phyloP scores from a whole-genome alignment of 2,888 invertebrate genomes.

The Erebia aethiops region DNA sequence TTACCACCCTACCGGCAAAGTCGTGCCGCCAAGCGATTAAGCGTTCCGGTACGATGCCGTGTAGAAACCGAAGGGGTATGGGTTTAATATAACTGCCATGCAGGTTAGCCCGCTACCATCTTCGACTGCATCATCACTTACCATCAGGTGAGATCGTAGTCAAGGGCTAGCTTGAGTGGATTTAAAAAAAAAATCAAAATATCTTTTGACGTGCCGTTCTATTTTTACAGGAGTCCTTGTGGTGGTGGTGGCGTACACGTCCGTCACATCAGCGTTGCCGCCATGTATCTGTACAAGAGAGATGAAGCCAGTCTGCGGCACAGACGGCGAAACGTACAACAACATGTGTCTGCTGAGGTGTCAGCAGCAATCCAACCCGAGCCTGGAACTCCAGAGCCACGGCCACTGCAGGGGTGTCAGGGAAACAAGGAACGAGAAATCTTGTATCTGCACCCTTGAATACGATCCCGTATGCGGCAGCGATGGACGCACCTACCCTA shows the following conservation, averaged over 20 bases:
- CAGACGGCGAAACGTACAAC: constrained; percentile 87
- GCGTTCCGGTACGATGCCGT: no score
- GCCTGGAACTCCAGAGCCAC: constrained; percentile 30
- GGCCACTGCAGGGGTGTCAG: constrained; percentile 41
- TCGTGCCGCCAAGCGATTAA: no score
- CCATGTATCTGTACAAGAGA: constrained; percentile 56
- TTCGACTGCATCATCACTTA: no score
- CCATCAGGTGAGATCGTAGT: no score
- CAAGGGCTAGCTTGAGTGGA: no score
- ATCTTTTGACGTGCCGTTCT: not conserved
- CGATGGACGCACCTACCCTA: constrained; percentile 47
- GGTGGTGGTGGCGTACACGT: constrained; percentile 45
- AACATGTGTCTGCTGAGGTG: constrained; percentile 86
- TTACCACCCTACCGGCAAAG: no score
- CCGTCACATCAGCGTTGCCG: constrained; percentile 46
- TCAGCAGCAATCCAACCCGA: constrained; percentile 43
- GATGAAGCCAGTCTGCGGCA: constrained; percentile 85
- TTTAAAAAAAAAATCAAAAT: no score
- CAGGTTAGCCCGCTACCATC: no score
- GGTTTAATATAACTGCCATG: no score
- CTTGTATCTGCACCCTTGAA: constrained; percentile 37
- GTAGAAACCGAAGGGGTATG: no score
- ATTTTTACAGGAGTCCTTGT: constrained; percentile 50
- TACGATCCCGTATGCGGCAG: constrained; percentile 47
- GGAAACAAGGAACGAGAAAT: not conserved